A percentile compares a stretch with the other conserved stretches of the same genome.
phyloP scores from a whole-genome alignment of 2,113 vertebrate species.

The Ptilonorhynchus violaceus region DNA sequence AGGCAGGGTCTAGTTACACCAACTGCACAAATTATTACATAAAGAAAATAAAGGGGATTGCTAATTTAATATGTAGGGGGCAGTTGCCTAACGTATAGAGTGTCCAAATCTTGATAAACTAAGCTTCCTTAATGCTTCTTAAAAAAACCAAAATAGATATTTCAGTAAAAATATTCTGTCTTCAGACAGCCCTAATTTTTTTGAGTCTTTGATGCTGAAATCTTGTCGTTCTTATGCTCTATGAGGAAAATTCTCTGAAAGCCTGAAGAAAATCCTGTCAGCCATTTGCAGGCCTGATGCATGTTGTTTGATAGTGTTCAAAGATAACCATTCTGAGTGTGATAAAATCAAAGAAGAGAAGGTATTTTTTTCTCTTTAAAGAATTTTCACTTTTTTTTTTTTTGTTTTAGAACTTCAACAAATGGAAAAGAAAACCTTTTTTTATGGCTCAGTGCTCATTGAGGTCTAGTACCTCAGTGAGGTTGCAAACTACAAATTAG shows the following conservation, averaged over 20 bases:
- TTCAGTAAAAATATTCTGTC: background rate
- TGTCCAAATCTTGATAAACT: conserved; percentile 18
- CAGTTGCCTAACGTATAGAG: background rate
- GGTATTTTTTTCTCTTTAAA: background rate
- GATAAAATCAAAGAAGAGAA: background rate
- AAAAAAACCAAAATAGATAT: background rate
- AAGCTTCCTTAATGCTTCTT: background rate
- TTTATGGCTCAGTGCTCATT: conserved; percentile 1
- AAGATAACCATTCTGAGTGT: background rate
- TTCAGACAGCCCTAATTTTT: background rate
- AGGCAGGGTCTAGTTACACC: conserved; percentile 37
- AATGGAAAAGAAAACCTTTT: background rate
- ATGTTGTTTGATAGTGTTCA: background rate
- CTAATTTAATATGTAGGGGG: background rate
- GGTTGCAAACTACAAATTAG: conserved; percentile 54
- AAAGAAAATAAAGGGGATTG: background rate
- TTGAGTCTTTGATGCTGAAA: background rate
- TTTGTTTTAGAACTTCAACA: background rate
- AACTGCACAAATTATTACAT: background rate
- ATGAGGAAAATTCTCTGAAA: background rate
- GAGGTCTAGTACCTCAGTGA: conserved; percentile 40
- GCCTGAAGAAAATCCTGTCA: conserved; percentile 15
- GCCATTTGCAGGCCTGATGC: background rate
- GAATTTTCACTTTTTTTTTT: background rate
- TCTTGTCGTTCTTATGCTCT: background rate